A percentile compares a stretch with the other conserved stretches of the same genome.
Conservation (phyloP, 2,113 vertebrate species). For the Psilopogon haemacephalus region DNA sequence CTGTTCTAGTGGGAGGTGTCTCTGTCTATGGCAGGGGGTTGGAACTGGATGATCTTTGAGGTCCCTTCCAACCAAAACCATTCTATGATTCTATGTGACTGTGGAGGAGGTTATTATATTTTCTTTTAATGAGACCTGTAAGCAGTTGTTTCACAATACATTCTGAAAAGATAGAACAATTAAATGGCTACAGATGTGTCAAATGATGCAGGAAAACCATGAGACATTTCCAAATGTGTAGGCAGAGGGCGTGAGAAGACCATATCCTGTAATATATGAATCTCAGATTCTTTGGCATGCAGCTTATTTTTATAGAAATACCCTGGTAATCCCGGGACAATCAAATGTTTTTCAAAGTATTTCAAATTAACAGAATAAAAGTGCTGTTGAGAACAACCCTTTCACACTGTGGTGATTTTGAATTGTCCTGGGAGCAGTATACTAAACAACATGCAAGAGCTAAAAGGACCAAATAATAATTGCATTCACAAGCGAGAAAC, state of each 20-base stretch:
- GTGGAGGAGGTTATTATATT: too few species aligned
- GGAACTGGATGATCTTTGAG: too few species aligned
- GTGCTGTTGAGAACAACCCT: background rate
- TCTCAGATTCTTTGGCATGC: slow-evolving; percentile 60
- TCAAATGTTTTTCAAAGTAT: slow-evolving; percentile 40
- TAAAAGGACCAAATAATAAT: background rate
- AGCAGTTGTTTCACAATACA: slow-evolving; percentile 64
- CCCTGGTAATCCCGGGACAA: slow-evolving; percentile 51
- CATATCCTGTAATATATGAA: slow-evolving; percentile 68
- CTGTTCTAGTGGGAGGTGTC: too few species aligned
- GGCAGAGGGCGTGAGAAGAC: slow-evolving; percentile 64
- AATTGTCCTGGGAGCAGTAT: background rate
- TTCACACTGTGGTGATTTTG: background rate
- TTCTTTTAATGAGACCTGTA: slow-evolving; percentile 57
- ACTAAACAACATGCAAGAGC: background rate
- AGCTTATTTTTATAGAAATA: slow-evolving; percentile 60
- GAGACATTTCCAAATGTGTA: slow-evolving; percentile 67
- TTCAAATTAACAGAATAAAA: slow-evolving; percentile 44
- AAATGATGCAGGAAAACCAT: slow-evolving; percentile 67
- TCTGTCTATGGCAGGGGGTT: too few species aligned
- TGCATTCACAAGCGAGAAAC: background rate
- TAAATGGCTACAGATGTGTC: slow-evolving; percentile 70
- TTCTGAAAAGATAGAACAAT: slow-evolving; percentile 66
- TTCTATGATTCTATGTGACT: too few species aligned
- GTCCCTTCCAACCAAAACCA: too few species aligned